These are phyloP conservation scores for Cynoglossus semilaevis DNA, from an alignment of 2,113 vertebrate genomes.

Conservation along the genomic window DNA sequence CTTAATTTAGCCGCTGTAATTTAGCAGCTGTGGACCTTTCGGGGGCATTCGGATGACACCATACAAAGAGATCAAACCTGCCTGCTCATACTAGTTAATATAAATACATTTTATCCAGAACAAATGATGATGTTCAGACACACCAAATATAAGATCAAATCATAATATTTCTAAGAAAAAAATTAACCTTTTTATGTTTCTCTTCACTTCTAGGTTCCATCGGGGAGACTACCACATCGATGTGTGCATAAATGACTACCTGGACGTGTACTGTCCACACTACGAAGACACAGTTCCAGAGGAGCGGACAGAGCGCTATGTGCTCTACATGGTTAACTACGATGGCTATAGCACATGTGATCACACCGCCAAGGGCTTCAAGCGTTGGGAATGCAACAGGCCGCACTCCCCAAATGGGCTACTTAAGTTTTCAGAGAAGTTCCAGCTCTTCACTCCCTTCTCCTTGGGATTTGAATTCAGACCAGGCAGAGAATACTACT, in stretches of 20 bases:
- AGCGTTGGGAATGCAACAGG: slow-evolving; percentile 98
- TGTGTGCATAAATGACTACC: slow-evolving; percentile 98
- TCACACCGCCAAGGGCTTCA: slow-evolving; percentile 97
- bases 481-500: slow-evolving; percentile 98
- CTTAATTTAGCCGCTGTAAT: no score
- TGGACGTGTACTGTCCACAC: slow-evolving; percentile 98
- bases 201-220: slow-evolving; percentile 82
- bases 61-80: slow-evolving; percentile 13
- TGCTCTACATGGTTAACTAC: slow-evolving; percentile 99
- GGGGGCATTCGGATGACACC: no score
- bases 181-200: slow-evolving; percentile 1
- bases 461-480: slow-evolving; percentile 98
- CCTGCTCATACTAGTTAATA: no score
- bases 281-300: slow-evolving; percentile 92
- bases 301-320: slow-evolving; percentile 92
- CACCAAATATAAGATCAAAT: no score
- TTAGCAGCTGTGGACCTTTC: no score
- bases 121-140: background rate
- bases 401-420: slow-evolving; percentile 95
- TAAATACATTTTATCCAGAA: background rate
- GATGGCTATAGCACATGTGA: slow-evolving; percentile 98
- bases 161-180: no score
- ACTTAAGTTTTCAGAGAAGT: slow-evolving; percentile 98
- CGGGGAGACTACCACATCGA: slow-evolving; percentile 95
- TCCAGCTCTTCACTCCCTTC: slow-evolving; percentile 99